Evolutionary conservation across 23 tunicate genomes (phyloP), one percentile per base, ranked within the genome.

Genomic region (Phallusia fumigata): DNA sequence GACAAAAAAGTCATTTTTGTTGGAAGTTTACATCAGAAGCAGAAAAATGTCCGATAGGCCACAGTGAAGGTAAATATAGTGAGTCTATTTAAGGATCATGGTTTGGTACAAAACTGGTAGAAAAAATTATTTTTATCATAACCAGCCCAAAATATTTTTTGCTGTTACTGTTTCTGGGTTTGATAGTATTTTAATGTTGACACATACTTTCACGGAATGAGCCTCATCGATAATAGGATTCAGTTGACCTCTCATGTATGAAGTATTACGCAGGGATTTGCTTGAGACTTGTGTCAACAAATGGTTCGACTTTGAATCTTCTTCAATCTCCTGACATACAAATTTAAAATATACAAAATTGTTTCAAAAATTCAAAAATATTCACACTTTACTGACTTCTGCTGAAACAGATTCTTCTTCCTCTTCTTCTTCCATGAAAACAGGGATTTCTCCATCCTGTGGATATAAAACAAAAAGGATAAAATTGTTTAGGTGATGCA

Each of bases 171-270:
- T n/a, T n/a, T n/a, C n/a, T n/a, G n/a, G n/a, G n/a, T n/a, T n/a
- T n/a, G n/a, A n/a, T n/a, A n/a, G n/a, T n/a, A n/a, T n/a, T n/a
- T n/a, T n/a, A n/a, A 10, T 40, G 47, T 5, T 40, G 47, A 75
- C 0, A 15, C 79, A 79, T 73, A 89, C 94, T 11, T 89, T 76
- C 26, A 82, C 19, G 2, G 76, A 65, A n/a, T 35, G 34, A 30
- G 90, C 90, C 19, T 86, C 74, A 58, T 83, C 88, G 15, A 91
- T 77, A 36, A 91, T 40, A 33, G 96, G 90, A 44, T 86, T 73
- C 0, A 91, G 86, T 69, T 91, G 96, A 21, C 96, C 96, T 40
- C 88, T 53, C 72, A 91, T 86, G 84, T 91, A 91, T 12, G 96
- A 91, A 52, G 78, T 76, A 64, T 91, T 91, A 33, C 90, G 85